These are phyloP conservation scores for Cyclophora albipunctata DNA, from an alignment of 2,888 invertebrate species.

Conservation along the genomic window DNA sequence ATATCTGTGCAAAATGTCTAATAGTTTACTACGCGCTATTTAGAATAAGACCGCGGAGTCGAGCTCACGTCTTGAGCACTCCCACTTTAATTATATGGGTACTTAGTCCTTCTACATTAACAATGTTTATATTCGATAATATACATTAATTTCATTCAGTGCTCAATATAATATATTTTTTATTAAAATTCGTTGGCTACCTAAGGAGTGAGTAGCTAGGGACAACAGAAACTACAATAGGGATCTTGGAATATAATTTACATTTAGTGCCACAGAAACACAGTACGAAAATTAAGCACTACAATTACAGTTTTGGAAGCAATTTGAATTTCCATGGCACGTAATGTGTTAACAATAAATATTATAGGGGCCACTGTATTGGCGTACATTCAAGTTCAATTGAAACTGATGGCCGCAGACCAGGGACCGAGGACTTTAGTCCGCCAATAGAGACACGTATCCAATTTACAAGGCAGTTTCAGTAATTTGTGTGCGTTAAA, in stretches of 20 bases:
- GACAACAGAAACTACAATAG: conserved; percentile 55
- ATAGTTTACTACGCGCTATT: conserved; percentile 63
- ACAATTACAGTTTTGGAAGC: conserved; percentile 17
- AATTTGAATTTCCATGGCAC: conserved; percentile 1
- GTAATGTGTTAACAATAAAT: conserved; percentile 1
- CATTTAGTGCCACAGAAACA: conserved; percentile 29
- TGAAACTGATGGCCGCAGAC: too few relatives aligned
- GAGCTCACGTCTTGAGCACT: conserved; percentile 40
- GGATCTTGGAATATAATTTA: conserved; percentile 54
- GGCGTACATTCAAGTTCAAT: not conserved
- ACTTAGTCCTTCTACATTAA: too few relatives aligned
- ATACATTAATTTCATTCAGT: conserved; percentile 59
- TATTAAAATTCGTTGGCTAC: conserved; percentile 72
- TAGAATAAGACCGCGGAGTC: conserved; percentile 64
- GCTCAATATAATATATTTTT: conserved; percentile 47
- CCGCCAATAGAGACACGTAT: too few relatives aligned
- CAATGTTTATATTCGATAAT: not conserved
- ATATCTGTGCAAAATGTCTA: conserved; percentile 71
- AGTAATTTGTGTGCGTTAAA: too few relatives aligned
- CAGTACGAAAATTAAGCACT: conserved; percentile 1
- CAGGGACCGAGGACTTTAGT: too few relatives aligned
- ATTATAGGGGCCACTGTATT: not conserved
- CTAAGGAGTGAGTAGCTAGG: conserved; percentile 61
- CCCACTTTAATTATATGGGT: conserved; percentile 23
- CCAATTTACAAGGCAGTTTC: too few relatives aligned